These are phyloP conservation scores for Ptyas mucosa DNA, from an alignment of 2,113 vertebrate genomes.

Conservation along the genomic window DNA sequence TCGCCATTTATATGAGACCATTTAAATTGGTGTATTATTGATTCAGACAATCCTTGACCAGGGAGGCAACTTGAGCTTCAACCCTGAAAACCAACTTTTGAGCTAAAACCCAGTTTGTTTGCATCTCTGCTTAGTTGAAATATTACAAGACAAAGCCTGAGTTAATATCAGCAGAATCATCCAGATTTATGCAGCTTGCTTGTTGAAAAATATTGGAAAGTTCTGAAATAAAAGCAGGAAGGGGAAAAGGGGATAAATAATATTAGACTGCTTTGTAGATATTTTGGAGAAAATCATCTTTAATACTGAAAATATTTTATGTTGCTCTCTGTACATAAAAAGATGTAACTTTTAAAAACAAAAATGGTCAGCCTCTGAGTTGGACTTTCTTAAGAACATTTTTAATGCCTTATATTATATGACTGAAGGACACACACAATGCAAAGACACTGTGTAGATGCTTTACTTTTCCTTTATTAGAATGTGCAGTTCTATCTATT, in stretches of 20 bases:
- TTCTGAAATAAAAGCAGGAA: neutral
- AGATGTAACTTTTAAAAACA: neutral
- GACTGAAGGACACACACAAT: neutral
- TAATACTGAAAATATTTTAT: neutral
- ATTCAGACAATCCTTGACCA: slow-evolving; percentile 65
- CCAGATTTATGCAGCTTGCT: slow-evolving; percentile 30
- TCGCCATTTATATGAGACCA: slow-evolving; percentile 59
- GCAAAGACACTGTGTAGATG: neutral
- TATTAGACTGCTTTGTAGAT: neutral
- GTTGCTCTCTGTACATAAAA: neutral
- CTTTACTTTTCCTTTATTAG: neutral
- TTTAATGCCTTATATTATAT: neutral
- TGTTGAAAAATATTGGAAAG: slow-evolving; percentile 4
- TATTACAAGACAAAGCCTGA: slow-evolving; percentile 43
- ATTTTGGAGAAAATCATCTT: neutral
- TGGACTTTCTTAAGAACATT: neutral
- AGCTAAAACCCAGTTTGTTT: slow-evolving; percentile 37
- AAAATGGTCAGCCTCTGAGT: neutral
- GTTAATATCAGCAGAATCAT: slow-evolving; percentile 46
- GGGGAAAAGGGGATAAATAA: slow-evolving; percentile 7
- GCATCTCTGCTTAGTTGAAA: slow-evolving; percentile 53
- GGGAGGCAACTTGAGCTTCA: slow-evolving; percentile 43
- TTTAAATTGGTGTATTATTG: slow-evolving; percentile 55
- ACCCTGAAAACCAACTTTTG: slow-evolving; percentile 51
- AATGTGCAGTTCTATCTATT: neutral